Base-by-base conservation (phyloP, 2,888 invertebrate species). In the Tenthredo mesomela region DNA sequence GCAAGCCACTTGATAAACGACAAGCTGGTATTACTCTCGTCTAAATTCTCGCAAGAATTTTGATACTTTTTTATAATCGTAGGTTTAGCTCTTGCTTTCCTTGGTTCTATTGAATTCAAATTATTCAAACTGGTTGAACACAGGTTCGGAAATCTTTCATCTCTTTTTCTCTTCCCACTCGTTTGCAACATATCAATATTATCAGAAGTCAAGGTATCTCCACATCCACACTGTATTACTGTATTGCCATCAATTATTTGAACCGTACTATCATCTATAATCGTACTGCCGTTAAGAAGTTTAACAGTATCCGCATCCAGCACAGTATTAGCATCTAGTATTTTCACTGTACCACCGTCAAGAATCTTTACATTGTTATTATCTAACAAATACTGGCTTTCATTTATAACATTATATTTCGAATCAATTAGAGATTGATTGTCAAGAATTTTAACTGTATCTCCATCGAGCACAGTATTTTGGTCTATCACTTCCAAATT, bases 1-100 rank as follows among this genome's bases (percentile, higher is more conserved):
- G 96, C 95, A 71, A 97, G 93, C 97, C 97, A 97, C 78, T 95
- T 94, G 12, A 95, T 93, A 92, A 97, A 97, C 10, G 93, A 91
- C 86, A 95, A 92, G 77, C 91, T 93, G 0, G 93, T 90, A 50
- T 87, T 91, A 7, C 89, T 85, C 84, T 93, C 93, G 67, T 93
- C 92, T 18, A 92, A 86, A 80, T 90, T 91, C 70, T 92, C 92
- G 61, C 87, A 88, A 7, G 87, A 86, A 82, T 89, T 90, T 78
- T 91, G 90, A 88, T 90, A 92, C 84, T 91, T 93, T 86, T 91
- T 93, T 7, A 89, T 85, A 58, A 90, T 89, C 15, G 90, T 87
- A 12, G 90, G 88, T 84, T 92, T 92, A 3, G 89, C 89, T 84
- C 91, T 92, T 2, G 89, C 88, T 87, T 91, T 93, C 70, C 89